A percentile compares a stretch with the other conserved stretches of the same genome.
Conservation (phyloP, 2,888 invertebrate species). For the Drosophila flavopinicola region DNA sequence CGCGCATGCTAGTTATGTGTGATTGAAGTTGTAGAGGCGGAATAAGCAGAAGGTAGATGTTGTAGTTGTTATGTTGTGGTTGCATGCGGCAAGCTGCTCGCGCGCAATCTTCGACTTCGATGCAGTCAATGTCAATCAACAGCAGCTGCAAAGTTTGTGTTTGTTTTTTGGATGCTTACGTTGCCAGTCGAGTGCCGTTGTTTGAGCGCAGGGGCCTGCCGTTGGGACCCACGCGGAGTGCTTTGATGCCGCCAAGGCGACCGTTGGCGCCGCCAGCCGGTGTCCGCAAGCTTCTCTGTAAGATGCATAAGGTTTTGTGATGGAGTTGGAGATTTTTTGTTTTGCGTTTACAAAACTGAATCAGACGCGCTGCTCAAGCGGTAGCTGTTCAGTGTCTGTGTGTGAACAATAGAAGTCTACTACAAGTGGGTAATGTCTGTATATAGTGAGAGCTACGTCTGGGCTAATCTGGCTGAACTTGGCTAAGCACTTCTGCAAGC, state of each 20-base stretch:
- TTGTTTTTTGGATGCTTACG: constrained; percentile 81
- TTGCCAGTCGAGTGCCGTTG: constrained; percentile 83
- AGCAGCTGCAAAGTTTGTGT: constrained; percentile 37
- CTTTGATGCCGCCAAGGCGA: constrained; percentile 77
- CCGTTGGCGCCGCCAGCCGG: constrained; percentile 50
- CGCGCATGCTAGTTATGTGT: constrained; percentile 83
- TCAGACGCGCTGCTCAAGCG: constrained; percentile 37
- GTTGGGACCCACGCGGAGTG: constrained; percentile 81
- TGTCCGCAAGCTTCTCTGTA: constrained; percentile 84
- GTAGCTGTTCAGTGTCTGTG: constrained; percentile 41
- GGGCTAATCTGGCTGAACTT: constrained; percentile 25
- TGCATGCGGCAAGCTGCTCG: constrained; percentile 36
- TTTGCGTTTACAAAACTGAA: constrained; percentile 50
- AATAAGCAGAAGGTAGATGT: constrained; percentile 68
- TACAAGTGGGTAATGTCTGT: constrained; percentile 30
- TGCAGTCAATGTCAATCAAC: constrained; percentile 23
- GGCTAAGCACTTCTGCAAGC: constrained; percentile 15
- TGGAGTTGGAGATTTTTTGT: constrained; percentile 48
- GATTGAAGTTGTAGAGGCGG: constrained; percentile 53
- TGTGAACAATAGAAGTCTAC: constrained; percentile 50
- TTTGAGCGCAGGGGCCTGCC: constrained; percentile 83
- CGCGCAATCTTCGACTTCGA: constrained; percentile 31
- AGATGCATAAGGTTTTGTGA: constrained; percentile 81
- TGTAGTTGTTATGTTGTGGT: no score
- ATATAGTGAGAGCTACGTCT: constrained; percentile 26